phyloP scores from a whole-genome alignment of 2,888 invertebrate species.

The Gymnoscelis rufifasciata region DNA sequence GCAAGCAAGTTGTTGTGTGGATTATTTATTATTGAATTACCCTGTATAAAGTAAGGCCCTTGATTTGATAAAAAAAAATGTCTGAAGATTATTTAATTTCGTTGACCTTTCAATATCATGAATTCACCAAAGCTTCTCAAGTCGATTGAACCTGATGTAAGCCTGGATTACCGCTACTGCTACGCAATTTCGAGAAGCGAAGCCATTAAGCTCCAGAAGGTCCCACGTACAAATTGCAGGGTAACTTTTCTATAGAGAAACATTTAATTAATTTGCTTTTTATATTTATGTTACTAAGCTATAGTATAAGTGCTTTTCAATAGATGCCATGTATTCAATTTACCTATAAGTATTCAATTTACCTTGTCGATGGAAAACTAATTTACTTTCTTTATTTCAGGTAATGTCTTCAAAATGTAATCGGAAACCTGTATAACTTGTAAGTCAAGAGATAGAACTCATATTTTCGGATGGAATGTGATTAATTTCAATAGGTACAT shows the following conservation, averaged over 20 bases:
- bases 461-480: too few relatives aligned
- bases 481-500: too few relatives aligned
- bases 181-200: conserved; percentile 4
- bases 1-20: too few relatives aligned
- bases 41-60: too few relatives aligned
- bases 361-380: not conserved
- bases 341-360: too few relatives aligned
- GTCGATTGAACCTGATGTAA: conserved; percentile 6
- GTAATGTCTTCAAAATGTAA: conserved; percentile 15
- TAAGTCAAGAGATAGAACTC: too few relatives aligned
- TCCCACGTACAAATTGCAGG: not conserved
- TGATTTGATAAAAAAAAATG: too few relatives aligned
- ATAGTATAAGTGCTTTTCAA: too few relatives aligned
- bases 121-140: not conserved
- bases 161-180: conserved; percentile 4
- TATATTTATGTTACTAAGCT: too few relatives aligned
- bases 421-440: too few relatives aligned
- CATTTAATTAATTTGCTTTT: not conserved
- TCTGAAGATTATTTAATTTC: not conserved
- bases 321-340: too few relatives aligned
- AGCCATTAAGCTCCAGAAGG: conserved; percentile 9
- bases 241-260: not conserved
- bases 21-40: too few relatives aligned
- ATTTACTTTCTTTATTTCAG: conserved; percentile 14
- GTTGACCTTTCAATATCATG: not conserved